These are phyloP conservation scores for mouse (Mus musculus) DNA, from an alignment of 2,113 vertebrate genomes.

Conservation along the genomic window GRCm39 chrX:88850501-88851000, in stretches of 20 bases:
- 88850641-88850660: slow-evolving; percentile 95
- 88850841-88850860: background rate
- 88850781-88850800: too few relatives aligned
- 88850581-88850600: slow-evolving; percentile 80
- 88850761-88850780: too few relatives aligned
- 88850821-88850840: too few relatives aligned
- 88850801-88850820: too few relatives aligned
- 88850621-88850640: slow-evolving; percentile 95
- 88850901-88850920: slow-evolving; percentile 59
- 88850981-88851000: too few relatives aligned
- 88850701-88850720: slow-evolving; percentile 84
- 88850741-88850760: slow-evolving; percentile 87
- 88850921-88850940: background rate
- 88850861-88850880: background rate
- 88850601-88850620: slow-evolving; percentile 96
- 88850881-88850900: slow-evolving; percentile 55
- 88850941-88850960: too few relatives aligned
- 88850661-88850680: slow-evolving; percentile 89
- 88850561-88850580: slow-evolving; percentile 83
- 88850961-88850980: too few relatives aligned
- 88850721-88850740: slow-evolving; percentile 81
- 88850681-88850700: slow-evolving; percentile 96
- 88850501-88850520: slow-evolving; percentile 82
- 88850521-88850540: slow-evolving; percentile 82
- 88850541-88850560: slow-evolving; percentile 81